A percentile compares a stretch with the other conserved stretches of the same genome.
phyloP scores from a whole-genome alignment of 2,888 invertebrate genomes.

The Coelinius sp. region DNA sequence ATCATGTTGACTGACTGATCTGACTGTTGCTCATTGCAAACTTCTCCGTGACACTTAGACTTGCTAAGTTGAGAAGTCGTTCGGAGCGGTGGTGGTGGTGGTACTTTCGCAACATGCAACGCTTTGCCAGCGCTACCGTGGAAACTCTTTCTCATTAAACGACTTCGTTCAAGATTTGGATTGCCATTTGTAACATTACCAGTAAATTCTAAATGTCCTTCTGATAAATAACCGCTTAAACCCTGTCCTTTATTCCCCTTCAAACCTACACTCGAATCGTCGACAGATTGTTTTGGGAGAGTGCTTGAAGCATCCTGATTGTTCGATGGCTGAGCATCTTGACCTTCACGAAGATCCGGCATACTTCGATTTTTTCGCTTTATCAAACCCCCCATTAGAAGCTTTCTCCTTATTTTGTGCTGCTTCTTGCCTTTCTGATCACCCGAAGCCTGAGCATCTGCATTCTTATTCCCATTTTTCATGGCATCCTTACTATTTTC shows the following conservation, averaged over 20 bases:
- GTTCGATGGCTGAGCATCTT: conserved; percentile 71
- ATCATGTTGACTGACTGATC: conserved; percentile 55
- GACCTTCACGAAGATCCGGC: conserved; percentile 91
- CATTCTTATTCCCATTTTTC: conserved; percentile 73
- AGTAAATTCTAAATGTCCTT: conserved; percentile 87
- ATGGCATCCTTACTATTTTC: conserved; percentile 73
- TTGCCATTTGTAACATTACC: conserved; percentile 75
- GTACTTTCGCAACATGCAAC: conserved; percentile 86
- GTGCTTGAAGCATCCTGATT: conserved; percentile 66
- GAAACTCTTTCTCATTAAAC: conserved; percentile 90
- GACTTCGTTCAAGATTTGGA: conserved; percentile 88
- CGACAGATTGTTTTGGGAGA: conserved; percentile 73
- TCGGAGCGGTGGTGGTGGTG: conserved; percentile 87
- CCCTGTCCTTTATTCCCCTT: conserved; percentile 76
- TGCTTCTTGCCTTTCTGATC: conserved; percentile 89
- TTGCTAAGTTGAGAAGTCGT: conserved; percentile 88
- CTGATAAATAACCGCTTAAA: conserved; percentile 87
- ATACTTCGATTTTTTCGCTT: conserved; percentile 90
- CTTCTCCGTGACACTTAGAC: conserved; percentile 76
- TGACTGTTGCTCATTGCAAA: conserved; percentile 68
- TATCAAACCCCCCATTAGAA: conserved; percentile 91
- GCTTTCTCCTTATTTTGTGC: conserved; percentile 89
- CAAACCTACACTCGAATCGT: conserved; percentile 82
- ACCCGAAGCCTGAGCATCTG: conserved; percentile 37
- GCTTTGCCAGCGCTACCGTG: conserved; percentile 88